Base-by-base conservation (phyloP, 2,888 invertebrate genomes). In the Bugulina stolonifera region DNA sequence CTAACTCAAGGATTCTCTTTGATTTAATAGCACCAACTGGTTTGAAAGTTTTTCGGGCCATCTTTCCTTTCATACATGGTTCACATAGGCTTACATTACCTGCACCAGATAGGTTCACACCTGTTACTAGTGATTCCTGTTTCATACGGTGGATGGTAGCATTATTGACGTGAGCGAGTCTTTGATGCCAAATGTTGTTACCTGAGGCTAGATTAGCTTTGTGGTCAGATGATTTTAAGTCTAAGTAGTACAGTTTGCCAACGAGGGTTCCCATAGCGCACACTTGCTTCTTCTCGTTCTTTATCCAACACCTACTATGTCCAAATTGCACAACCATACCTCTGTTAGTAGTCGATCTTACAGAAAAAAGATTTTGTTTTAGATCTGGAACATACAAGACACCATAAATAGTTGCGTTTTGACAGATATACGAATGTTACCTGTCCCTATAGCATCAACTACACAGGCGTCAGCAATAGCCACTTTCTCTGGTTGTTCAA, bases 381-480 rank as follows among this genome's bases (percentile, higher is more conserved):
- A 57, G 57, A 57, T 23, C 23, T 14, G 57, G 57, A 5, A 57
- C 23, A 25, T 57, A 25, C 23, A 57, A n/a, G 23, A 57, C 57
- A 23, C 23, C 23, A 57, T 57, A 57, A 5, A 57, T 14, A 14
- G 57, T 57, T 5, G 57, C 57, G 5, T 10, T n/a, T 23, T 25
- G 14, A 57, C 23, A 5, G 3, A 57, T 5, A 57, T 25, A 57
- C 23, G 23, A 57, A 57, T n/a, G 10, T 5, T 14, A 14, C 57
- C 57, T n/a, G 23, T n/a, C 5, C 57, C 57, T 57, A 57, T 57
- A 57, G 57, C 57, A 14, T 5, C 57, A 57, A 57, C 57, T 57
- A n/a, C 23, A 23, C 23, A 25, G 5, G n/a, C 57, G 23, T 57
- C 57, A 14, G n/a, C 57, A 22, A 57, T 5, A 5, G 5, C 23